phyloP scores from a whole-genome alignment of 2,113 vertebrate genomes.

The Tichodroma muraria region DNA sequence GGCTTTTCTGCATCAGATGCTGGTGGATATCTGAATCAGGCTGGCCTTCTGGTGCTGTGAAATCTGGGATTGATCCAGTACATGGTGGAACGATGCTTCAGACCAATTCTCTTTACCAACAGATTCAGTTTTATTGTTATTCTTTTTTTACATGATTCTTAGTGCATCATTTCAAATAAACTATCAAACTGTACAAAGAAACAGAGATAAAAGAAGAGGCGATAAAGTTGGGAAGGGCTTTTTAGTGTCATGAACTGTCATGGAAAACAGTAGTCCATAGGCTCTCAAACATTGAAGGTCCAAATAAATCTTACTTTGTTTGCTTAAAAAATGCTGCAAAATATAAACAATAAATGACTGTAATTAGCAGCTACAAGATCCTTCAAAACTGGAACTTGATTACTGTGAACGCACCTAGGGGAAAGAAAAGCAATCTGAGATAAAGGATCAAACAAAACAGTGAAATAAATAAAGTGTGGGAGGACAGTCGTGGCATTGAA shows the following conservation, averaged over 20 bases:
- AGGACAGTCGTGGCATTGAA: not conserved
- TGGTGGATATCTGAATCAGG: not conserved
- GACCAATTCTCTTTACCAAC: slow-evolving; percentile 84
- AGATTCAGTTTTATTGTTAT: slow-evolving; percentile 89
- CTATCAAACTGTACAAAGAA: slow-evolving; percentile 68
- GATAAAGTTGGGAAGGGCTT: slow-evolving; percentile 41
- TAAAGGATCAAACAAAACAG: not conserved
- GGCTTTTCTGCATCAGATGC: not conserved
- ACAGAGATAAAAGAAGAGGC: slow-evolving; percentile 54
- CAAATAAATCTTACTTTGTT: slow-evolving; percentile 27
- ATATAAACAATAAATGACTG: slow-evolving; percentile 49
- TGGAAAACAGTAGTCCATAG: slow-evolving; percentile 45
- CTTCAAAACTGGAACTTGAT: slow-evolving; percentile 62
- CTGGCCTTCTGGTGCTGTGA: not conserved
- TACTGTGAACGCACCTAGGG: slow-evolving; percentile 24
- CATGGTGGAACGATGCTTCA: not conserved
- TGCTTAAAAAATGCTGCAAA: slow-evolving; percentile 54
- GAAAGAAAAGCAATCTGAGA: slow-evolving; percentile 16
- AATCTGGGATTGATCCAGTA: not conserved
- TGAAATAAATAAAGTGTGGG: slow-evolving; percentile 43
- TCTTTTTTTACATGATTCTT: slow-evolving; percentile 77
- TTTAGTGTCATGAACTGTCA: slow-evolving; percentile 39
- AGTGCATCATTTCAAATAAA: slow-evolving; percentile 67
- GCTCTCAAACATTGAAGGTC: not conserved
- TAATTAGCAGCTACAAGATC: slow-evolving; percentile 66